Evolutionary conservation across 2,797 vertebrate genomes (phyloP).

Genomic region (Uromys caudimaculatus): DNA sequence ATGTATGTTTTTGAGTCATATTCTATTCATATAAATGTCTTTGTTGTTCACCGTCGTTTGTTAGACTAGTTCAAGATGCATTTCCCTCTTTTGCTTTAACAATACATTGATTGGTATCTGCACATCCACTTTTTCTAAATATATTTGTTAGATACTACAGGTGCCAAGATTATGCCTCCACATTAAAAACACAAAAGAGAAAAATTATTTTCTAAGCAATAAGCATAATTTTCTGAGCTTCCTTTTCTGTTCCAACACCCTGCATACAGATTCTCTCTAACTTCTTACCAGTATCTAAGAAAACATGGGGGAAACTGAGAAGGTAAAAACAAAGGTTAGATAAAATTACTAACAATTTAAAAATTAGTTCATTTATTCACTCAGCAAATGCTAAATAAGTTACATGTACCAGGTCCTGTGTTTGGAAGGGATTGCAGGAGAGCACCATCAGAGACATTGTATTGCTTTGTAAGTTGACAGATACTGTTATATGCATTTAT

Average conservation of each 20-base stretch:
- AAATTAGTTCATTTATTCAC: not conserved
- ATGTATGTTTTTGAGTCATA: not conserved
- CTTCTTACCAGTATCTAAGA: not conserved
- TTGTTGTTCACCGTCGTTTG: not conserved
- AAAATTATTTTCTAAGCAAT: not conserved
- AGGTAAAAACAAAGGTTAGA: not conserved
- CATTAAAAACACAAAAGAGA: slow-evolving; percentile 24
- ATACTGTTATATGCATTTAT: not conserved
- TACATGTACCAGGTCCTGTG: not conserved
- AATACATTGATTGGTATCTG: not conserved
- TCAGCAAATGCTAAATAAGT: not conserved
- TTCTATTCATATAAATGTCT: not conserved
- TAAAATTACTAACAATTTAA: not conserved
- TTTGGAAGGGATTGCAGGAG: not conserved
- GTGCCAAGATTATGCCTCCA: not conserved
- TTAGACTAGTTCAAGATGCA: not conserved
- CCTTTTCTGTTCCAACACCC: not conserved
- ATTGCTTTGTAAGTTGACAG: not conserved
- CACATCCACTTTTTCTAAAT: not conserved
- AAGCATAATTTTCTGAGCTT: not conserved
- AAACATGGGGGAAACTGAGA: not conserved
- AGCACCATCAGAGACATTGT: not conserved
- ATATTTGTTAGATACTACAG: not conserved
- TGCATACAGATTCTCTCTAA: not conserved
- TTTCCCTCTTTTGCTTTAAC: not conserved